These are phyloP conservation scores for Dastarcus helophoroides DNA, from an alignment of 2,888 invertebrate genomes.

Conservation along the genomic window DNA sequence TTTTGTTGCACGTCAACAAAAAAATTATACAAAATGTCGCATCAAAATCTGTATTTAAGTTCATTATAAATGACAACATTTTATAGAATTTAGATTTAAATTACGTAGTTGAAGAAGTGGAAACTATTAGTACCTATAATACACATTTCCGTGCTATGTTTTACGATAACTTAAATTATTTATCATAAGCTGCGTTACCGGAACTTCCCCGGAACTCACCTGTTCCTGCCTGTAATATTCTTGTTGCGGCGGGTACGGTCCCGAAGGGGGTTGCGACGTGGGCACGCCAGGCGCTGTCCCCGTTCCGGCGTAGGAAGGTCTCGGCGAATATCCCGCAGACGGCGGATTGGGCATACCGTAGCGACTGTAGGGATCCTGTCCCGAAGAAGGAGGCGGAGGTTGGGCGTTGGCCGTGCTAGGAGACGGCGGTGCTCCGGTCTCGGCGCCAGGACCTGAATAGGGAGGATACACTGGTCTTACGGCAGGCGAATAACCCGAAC, in stretches of 20 bases:
- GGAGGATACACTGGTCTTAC: constrained; percentile 69
- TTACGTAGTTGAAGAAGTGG: no score
- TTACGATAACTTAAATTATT: no score
- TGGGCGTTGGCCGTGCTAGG: constrained; percentile 18
- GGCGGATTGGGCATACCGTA: constrained; percentile 25
- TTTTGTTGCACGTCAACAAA: no score
- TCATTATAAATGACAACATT: no score
- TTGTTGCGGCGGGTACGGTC: constrained; percentile 40
- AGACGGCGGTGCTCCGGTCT: constrained; percentile 24
- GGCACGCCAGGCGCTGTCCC: constrained; percentile 28
- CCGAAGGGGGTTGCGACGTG: constrained; percentile 38
- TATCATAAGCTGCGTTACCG: no score
- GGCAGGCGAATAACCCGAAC: constrained; percentile 44
- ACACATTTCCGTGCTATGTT: no score
- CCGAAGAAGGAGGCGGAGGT: constrained; percentile 30
- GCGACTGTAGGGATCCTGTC: constrained; percentile 35
- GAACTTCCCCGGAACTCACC: no score
- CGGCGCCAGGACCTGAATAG: constrained; percentile 59
- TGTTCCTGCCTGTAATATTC: constrained; percentile 45
- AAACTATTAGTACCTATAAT: no score
- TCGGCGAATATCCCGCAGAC: constrained; percentile 26
- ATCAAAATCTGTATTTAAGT: no score
- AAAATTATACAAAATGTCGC: constrained; percentile 6
- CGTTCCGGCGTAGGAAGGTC: constrained; percentile 32
- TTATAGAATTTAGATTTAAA: no score